Conservation (phyloP, 2,113 vertebrate species). For the Forbesichthys papilliferus region DNA sequence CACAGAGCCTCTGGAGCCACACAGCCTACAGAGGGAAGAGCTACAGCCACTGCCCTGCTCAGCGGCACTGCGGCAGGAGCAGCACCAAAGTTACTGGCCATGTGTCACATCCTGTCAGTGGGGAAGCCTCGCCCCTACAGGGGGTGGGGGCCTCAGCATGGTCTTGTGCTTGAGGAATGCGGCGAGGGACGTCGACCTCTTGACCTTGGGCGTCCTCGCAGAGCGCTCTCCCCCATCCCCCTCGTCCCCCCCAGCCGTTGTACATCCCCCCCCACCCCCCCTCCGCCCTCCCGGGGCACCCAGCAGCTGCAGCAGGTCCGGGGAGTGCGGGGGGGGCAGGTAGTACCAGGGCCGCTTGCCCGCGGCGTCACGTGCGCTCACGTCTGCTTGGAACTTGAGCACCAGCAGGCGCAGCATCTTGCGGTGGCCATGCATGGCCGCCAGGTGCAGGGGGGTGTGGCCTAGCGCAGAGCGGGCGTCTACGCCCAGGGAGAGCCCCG, state of each 20-base stretch:
- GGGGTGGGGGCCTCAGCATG: neutral
- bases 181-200: slow-evolving; percentile 70
- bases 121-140: no score
- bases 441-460: slow-evolving; percentile 90
- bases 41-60: no score
- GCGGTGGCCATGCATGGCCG: slow-evolving; percentile 87
- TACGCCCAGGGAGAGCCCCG: slow-evolving; percentile 78
- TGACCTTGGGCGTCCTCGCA: slow-evolving; percentile 43
- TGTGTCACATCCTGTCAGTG: no score
- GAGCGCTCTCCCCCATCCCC: neutral
- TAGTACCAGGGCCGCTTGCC: slow-evolving; percentile 92
- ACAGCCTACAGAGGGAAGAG: no score
- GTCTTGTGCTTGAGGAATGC: slow-evolving; percentile 75
- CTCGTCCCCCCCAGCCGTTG: neutral
- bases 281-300: slow-evolving; percentile 69
- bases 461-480: slow-evolving; percentile 81
- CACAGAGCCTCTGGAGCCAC: no score
- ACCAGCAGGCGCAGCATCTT: slow-evolving; percentile 85
- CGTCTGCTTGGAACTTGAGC: slow-evolving; percentile 79
- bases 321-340: slow-evolving; percentile 63
- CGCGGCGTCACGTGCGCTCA: slow-evolving; percentile 80
- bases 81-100: no score
- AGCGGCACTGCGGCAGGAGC: no score
- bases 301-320: slow-evolving; percentile 83
- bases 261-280: neutral